Conservation (phyloP, 1,140 invertebrate species). For the Nylanderia fulva region DNA sequence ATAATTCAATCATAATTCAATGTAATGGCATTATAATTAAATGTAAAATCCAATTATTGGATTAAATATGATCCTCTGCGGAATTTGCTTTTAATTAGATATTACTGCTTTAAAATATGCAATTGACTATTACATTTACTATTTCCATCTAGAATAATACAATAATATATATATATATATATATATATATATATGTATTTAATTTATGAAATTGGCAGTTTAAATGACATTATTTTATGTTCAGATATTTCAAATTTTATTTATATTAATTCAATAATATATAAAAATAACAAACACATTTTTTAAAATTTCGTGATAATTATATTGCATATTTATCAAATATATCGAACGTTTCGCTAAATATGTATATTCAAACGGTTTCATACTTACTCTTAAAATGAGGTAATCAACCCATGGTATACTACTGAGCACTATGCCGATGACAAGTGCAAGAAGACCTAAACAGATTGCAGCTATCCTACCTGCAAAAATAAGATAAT, state of each 20-base stretch:
- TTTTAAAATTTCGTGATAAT: not conserved
- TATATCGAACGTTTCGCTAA: not conserved
- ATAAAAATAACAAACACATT: not conserved
- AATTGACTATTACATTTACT: no score
- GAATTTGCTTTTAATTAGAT: no score
- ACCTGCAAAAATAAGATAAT: constrained; percentile 87
- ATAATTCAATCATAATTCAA: no score
- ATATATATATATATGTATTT: no score
- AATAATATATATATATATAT: no score
- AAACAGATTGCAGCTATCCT: constrained; percentile 92
- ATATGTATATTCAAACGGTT: not conserved
- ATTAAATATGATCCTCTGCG: no score
- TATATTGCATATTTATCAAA: not conserved
- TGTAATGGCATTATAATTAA: no score
- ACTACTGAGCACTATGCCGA: constrained; percentile 92
- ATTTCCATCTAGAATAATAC: no score
- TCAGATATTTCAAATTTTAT: no score
- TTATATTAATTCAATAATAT: not conserved
- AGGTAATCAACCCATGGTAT: constrained; percentile 95
- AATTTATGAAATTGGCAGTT: no score
- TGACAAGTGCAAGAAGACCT: constrained; percentile 91
- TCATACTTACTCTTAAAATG: constrained; percentile 90
- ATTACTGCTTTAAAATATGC: no score
- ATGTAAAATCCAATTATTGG: not conserved
- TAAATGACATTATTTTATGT: no score